A percentile compares a stretch with the other conserved stretches of the same genome.
Evolutionary conservation across 1,140 invertebrate genomes (phyloP).

Genomic region (Aphelenchoides besseyi): DNA sequence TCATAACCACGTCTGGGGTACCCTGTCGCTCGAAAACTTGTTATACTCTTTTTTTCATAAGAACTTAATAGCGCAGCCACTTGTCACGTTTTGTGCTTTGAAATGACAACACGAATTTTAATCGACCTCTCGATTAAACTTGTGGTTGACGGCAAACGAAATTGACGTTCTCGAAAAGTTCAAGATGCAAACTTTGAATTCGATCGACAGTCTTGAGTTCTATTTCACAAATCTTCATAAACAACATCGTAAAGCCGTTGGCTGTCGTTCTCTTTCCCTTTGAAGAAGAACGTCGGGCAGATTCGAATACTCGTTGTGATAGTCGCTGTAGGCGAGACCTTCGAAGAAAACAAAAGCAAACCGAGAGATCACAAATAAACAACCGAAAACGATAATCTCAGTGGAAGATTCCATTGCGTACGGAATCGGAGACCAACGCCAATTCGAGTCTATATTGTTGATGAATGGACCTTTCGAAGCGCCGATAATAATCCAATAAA

Average conservation of each 20-base stretch:
- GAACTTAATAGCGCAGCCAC: no score
- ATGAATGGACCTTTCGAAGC: not conserved
- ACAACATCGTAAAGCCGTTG: not conserved
- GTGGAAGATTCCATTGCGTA: not conserved
- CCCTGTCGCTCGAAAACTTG: no score
- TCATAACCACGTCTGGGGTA: no score
- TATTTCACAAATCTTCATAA: not conserved
- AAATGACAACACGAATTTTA: no score
- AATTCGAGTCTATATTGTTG: not conserved
- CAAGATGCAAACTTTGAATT: no score
- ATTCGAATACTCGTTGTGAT: not conserved
- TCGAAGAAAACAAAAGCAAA: not conserved
- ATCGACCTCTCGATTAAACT: no score
- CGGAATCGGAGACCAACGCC: not conserved
- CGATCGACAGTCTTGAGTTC: no score
- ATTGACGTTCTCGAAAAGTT: no score
- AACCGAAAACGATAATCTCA: not conserved
- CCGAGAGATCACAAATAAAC: not conserved
- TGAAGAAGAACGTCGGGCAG: not conserved
- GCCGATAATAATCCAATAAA: not conserved
- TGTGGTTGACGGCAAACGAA: no score
- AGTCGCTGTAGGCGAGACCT: not conserved
- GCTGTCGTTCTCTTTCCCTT: not conserved
- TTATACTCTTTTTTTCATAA: no score
- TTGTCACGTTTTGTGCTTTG: no score